Evolutionary conservation across 2,113 vertebrate genomes (phyloP), one percentile per base, ranked within the genome.

Genomic region (Ellobius talpinus): DNA sequence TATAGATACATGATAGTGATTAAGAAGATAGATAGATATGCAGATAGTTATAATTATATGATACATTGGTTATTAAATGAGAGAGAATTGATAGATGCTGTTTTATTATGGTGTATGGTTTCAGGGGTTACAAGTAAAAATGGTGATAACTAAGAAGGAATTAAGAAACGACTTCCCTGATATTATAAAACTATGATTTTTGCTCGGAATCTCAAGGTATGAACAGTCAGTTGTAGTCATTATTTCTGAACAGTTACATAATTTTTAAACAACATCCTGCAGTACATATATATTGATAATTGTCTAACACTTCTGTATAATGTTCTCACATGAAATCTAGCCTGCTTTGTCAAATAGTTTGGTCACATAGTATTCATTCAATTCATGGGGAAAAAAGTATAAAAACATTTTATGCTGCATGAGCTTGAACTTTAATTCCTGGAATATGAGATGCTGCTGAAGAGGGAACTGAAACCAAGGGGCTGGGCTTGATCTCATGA

Each of bases 401-500:
- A 84, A 81, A 14, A 91, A 23, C 45, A 86, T 87, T 96, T 68
- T 94, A 42, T 61, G 10, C 33, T 87, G 93, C 68, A 33, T 87
- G 68, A 94, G 95, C 10, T 73, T 92, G 79, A 92, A 65, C 42
- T 90, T 97, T 11, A 90, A 36, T 36, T 92, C 39, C 16, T 90
- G 1, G 26, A 86, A 84, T 87, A 82, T 50, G 19, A 96, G 95
- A 94, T 58, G 39, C 1, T 5, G 3, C 33, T 42, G 45, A 13
- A 93, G 33, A 88, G 3, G 5, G 7, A 73, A 65, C 3, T 42
- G 10, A 12, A 93, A 47, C 29, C 14, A 63, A 87, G 42, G 26
- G 52, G 50, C 45, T 94, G n/a, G 14, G 52, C 31, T 88, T 94
- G 45, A 66, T 76, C 95, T 92, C 23, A 55, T 12, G 29, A 58